These are phyloP conservation scores for Echinometra lucunter DNA, from an alignment of 53 echinoderm and acorn worm species.

Conservation along the genomic window DNA sequence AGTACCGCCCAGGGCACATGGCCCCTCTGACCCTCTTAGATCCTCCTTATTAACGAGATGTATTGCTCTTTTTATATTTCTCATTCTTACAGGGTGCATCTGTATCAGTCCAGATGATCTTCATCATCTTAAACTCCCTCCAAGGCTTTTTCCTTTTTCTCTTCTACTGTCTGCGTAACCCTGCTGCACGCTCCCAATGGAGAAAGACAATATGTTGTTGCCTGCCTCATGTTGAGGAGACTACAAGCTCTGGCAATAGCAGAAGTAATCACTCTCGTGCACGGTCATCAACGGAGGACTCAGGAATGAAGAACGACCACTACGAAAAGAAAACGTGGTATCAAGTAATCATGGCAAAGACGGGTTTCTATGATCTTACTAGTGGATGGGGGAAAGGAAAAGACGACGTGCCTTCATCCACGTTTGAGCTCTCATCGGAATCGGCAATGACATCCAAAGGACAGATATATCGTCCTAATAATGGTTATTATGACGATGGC, in stretches of 20 bases:
- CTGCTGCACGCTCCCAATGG: conserved; percentile 36
- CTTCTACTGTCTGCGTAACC: conserved; percentile 65
- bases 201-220: conserved; percentile 17
- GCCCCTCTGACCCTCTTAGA: no score
- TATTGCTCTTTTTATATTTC: no score
- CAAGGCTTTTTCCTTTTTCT: conserved; percentile 62
- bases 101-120: conserved; percentile 51
- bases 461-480: neutral
- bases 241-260: neutral
- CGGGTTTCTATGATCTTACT: neutral
- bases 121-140: conserved; percentile 62
- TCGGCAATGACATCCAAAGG: neutral
- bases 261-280: neutral
- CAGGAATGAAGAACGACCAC: neutral
- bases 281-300: neutral
- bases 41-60: no score
- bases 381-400: neutral
- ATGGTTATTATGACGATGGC: neutral
- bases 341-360: neutral
- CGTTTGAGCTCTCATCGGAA: conserved; percentile 8
- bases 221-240: conserved; percentile 16
- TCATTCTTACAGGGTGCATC: neutral
- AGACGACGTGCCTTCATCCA: neutral
- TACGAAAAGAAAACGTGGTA: neutral
- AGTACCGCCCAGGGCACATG: no score